phyloP scores from a whole-genome alignment of 35 echinoderm and acorn worm species.

The Heliocidaris tuberculata region DNA sequence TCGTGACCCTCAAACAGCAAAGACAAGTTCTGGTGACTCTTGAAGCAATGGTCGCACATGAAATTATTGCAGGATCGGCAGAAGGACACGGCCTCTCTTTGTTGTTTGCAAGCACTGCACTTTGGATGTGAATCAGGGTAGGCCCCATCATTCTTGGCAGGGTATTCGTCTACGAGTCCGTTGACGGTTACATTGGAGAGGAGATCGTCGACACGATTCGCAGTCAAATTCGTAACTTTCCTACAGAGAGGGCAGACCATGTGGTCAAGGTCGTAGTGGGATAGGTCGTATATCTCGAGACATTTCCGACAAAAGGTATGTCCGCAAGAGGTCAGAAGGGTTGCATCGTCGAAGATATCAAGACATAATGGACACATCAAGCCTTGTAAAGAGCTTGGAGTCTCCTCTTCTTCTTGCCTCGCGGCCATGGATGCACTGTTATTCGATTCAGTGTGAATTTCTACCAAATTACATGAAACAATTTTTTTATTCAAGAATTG shows the following conservation, averaged over 20 bases:
- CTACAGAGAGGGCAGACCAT: constrained; percentile 19
- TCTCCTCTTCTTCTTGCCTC: not conserved
- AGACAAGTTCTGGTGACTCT: not conserved
- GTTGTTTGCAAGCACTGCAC: not conserved
- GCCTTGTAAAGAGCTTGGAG: not conserved
- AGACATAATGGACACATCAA: not conserved
- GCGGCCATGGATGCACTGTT: not conserved
- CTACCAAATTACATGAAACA: too few species aligned
- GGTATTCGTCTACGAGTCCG: not conserved
- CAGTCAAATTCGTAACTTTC: not conserved
- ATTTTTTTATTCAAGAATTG: too few species aligned
- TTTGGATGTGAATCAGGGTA: not conserved
- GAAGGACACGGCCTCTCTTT: not conserved
- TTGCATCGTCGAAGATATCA: not conserved
- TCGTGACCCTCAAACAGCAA: not conserved
- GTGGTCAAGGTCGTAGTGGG: not conserved
- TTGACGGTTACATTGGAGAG: not conserved
- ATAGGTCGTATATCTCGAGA: not conserved
- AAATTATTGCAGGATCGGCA: not conserved
- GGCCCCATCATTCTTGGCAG: not conserved
- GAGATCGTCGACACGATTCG: not conserved
- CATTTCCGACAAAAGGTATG: not conserved
- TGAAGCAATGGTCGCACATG: not conserved
- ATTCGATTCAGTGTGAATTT: too few species aligned
- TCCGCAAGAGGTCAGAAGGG: not conserved